These are phyloP conservation scores for Eupleurogrammus muticus DNA, from an alignment of 2,797 vertebrate genomes.

Conservation along the genomic window DNA sequence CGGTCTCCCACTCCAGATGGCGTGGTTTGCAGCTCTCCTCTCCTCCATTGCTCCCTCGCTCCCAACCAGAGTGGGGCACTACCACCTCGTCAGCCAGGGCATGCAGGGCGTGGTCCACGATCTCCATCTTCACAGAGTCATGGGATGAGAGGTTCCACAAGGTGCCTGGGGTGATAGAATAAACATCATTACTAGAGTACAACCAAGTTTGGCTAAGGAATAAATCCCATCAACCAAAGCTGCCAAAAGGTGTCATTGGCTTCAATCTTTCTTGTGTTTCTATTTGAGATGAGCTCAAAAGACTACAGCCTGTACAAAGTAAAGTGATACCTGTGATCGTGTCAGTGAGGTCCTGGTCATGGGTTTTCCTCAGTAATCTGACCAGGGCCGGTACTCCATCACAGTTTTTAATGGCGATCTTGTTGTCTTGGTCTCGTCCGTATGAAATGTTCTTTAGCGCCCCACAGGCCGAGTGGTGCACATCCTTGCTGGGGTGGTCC, in stretches of 20 bases:
- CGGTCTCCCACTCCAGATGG: constrained; percentile 95
- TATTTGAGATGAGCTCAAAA: background rate
- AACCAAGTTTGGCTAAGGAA: background rate
- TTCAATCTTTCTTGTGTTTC: too few relatives aligned
- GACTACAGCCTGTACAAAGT: background rate
- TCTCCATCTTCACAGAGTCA: constrained; percentile 98
- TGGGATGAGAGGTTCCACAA: constrained; percentile 98
- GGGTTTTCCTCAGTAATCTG: constrained; percentile 91
- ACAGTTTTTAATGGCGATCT: constrained; percentile 98
- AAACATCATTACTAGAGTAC: background rate
- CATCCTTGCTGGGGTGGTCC: constrained; percentile 95
- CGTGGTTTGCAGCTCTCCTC: constrained; percentile 94
- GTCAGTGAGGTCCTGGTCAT: constrained; percentile 94
- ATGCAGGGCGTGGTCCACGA: constrained; percentile 95
- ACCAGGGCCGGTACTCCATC: constrained; percentile 93
- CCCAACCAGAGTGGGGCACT: constrained; percentile 95
- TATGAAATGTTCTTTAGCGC: constrained; percentile 98
- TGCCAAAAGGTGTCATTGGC: background rate
- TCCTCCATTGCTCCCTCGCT: constrained; percentile 84
- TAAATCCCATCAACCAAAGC: background rate
- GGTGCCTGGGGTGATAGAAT: constrained; percentile 83
- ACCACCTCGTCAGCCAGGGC: constrained; percentile 94
- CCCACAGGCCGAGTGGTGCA: constrained; percentile 94
- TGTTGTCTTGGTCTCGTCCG: constrained; percentile 95
- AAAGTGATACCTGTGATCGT: constrained; percentile 90